Percentiles rank a stretch among this genome's conserved stretches.
These are phyloP conservation scores for Paraplagusia blochii DNA, from an alignment of 2,113 vertebrate species.

Conservation along the genomic window DNA sequence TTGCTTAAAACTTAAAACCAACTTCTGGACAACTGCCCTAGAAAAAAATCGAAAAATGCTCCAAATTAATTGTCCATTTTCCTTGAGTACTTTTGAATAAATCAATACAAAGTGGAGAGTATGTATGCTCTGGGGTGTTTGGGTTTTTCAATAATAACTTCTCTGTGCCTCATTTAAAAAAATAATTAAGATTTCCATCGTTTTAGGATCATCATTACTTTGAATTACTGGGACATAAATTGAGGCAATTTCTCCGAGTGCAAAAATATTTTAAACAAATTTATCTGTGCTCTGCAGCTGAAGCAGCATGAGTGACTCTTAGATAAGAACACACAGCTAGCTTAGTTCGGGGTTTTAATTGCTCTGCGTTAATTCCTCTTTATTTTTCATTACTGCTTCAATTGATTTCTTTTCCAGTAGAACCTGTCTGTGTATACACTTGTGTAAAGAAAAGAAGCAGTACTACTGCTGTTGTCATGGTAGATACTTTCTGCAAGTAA, in stretches of 20 bases:
- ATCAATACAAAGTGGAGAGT: conserved; percentile 32
- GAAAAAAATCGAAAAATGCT: no score
- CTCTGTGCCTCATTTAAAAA: conserved; percentile 27
- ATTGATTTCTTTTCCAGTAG: conserved; percentile 13
- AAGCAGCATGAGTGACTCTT: conserved; percentile 27
- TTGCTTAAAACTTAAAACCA: not conserved
- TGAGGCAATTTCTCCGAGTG: conserved; percentile 35
- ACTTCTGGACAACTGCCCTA: no score
- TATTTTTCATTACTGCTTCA: conserved; percentile 3
- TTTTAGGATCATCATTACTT: conserved; percentile 43
- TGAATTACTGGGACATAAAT: conserved; percentile 36
- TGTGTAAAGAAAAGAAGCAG: no score
- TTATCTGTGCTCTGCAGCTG: conserved; percentile 35
- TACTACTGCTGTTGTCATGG: no score
- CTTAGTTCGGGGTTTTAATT: conserved; percentile 32
- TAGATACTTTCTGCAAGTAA: no score
- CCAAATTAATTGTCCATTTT: not conserved
- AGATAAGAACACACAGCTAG: conserved; percentile 30
- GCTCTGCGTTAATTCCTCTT: conserved; percentile 22
- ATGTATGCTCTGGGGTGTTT: conserved; percentile 18
- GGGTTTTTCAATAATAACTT: conserved; percentile 36
- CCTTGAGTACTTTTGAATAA: conserved; percentile 17
- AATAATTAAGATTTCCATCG: conserved; percentile 35
- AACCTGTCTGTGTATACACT: no score
- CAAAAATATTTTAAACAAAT: conserved; percentile 32